These are phyloP conservation scores for Thaumetopoea pityocampa DNA, from an alignment of 1,140 invertebrate species.

Conservation along the genomic window DNA sequence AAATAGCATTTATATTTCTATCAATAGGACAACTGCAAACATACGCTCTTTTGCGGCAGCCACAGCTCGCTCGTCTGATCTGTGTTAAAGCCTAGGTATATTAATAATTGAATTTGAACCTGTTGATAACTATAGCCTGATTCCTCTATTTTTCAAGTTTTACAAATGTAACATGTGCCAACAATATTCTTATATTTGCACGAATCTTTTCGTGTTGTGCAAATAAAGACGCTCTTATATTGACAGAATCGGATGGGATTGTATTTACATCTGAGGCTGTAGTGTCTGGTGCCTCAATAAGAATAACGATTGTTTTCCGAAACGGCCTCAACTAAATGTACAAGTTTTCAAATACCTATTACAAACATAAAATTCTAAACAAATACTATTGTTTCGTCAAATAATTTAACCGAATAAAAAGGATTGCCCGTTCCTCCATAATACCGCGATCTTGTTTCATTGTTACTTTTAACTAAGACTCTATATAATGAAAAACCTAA, in stretches of 20 bases:
- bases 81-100: no score
- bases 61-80: no score
- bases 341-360: no score
- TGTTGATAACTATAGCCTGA: background rate
- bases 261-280: slow-evolving; percentile 19
- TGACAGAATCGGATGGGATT: slow-evolving; percentile 27
- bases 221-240: slow-evolving; percentile 37
- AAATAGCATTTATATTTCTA: no score
- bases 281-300: slow-evolving; percentile 13
- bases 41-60: no score
- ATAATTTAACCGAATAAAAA: no score
- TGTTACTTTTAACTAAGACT: background rate
- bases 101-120: no score
- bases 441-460: slow-evolving; percentile 10
- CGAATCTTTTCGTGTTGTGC: slow-evolving; percentile 27
- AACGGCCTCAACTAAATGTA: slow-evolving; percentile 2
- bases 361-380: no score
- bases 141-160: slow-evolving; percentile 7
- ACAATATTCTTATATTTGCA: slow-evolving; percentile 30
- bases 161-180: slow-evolving; percentile 6
- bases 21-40: background rate
- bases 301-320: background rate
- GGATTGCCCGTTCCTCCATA: slow-evolving; percentile 3
- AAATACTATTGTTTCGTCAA: no score
- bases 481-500: slow-evolving; percentile 13